Evolutionary conservation across 2,888 invertebrate species (phyloP).

Genomic region (Hyalella azteca): DNA sequence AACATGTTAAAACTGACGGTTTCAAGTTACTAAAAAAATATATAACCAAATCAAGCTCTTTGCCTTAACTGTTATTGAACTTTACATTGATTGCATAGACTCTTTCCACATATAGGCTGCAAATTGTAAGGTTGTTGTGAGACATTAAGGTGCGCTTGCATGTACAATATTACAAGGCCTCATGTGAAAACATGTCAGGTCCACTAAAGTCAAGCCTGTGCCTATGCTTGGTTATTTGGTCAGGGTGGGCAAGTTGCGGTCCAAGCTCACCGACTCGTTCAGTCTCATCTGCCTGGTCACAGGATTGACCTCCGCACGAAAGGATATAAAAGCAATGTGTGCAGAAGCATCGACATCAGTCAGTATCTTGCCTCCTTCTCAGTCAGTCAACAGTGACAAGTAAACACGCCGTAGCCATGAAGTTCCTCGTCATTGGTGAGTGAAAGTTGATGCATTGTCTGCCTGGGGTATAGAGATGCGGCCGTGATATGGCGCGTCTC

Average conservation of each 20-base stretch:
- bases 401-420: background rate
- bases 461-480: background rate
- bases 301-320: background rate
- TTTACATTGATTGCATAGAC: no score
- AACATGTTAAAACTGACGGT: no score
- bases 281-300: constrained; percentile 5
- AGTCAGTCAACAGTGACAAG: background rate
- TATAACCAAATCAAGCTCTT: no score
- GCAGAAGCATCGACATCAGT: background rate
- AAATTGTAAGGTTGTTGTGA: no score
- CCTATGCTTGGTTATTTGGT: background rate
- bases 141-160: no score
- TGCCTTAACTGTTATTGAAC: no score
- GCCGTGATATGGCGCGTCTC: background rate
- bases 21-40: no score
- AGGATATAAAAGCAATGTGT: background rate
- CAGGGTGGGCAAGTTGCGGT: background rate
- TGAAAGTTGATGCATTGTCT: background rate
- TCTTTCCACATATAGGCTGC: no score
- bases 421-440: constrained; percentile 34
- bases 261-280: no score
- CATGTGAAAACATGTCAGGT: no score
- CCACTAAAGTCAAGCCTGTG: no score
- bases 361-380: constrained; percentile 11
- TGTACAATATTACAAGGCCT: no score